Evolutionary conservation across 2,797 vertebrate species (phyloP), one percentile per base, ranked within the genome.

Genomic region (Centropyge bicolor): DNA sequence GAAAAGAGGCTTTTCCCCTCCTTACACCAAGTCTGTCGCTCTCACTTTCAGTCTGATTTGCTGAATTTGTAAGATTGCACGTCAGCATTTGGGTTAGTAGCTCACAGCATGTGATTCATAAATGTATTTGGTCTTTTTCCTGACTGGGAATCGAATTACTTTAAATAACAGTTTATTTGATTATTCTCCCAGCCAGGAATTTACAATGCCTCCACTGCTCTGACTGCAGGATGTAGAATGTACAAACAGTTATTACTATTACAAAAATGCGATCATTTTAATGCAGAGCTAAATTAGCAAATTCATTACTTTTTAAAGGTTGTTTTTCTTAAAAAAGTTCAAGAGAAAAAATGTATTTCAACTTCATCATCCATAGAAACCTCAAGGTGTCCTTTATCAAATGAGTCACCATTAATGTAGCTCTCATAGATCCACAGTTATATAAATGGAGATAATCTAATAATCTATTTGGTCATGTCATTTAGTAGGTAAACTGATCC

Each of bases 1-100:
- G 63, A 80, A 80, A 84, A 88, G 61, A 88, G 77, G 74, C 69
- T 83, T 83, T 68, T 55, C 61, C 70, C 76, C 68, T 72, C 17
- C 16, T 68, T 45, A 35, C 45, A 70, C 12, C 35, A 63, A 77
- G 67, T 76, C 78, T 45, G 36, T 73, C 14, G n/a, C 59, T 49
- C 46, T 76, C 46, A 35, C 17, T 52, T 41, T 54, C 27, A 19
- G 40, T 62, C 46, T 5, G 52, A 78, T 72, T 72, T 41, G 40
- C 59, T 10, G 5, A 49, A 60, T 76, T 73, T 76, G 20, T 31
- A 54, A 24, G 14, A 75, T 49, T 54, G 24, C 35, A 24, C 43
- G 10, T 49, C 8, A 59, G 27, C 54, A 77, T 61, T 38, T 56
- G 56, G 36, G 19, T 3, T 20, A 14, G 31, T 12, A 35, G 46